A percentile compares a stretch with the other conserved stretches of the same genome.
Conservation (phyloP, 2,888 invertebrate genomes). For the Hypomecis atomaria region DNA sequence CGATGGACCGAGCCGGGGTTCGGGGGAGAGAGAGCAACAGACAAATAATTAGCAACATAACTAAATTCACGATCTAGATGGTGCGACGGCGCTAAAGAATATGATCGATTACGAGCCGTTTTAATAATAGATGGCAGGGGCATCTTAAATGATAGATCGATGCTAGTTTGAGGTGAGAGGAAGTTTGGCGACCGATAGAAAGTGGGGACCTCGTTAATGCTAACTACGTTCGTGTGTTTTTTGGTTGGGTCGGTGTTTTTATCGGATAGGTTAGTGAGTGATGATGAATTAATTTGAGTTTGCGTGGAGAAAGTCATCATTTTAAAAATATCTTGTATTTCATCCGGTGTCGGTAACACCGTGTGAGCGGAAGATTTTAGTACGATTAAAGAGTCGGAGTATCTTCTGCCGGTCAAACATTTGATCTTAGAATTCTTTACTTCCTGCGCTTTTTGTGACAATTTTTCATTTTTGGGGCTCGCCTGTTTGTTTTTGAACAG, state of each 20-base stretch:
- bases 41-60: constrained; percentile 85
- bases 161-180: constrained; percentile 60
- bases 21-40: constrained; percentile 84
- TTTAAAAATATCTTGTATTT: constrained; percentile 60
- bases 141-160: constrained; percentile 62
- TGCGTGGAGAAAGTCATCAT: constrained; percentile 46
- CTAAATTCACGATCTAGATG: constrained; percentile 73
- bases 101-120: constrained; percentile 67
- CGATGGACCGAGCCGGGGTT: constrained; percentile 78
- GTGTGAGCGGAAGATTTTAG: constrained; percentile 49
- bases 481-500: constrained; percentile 35
- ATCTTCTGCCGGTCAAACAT: constrained; percentile 49
- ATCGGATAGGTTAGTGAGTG: constrained; percentile 28
- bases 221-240: constrained; percentile 72
- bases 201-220: constrained; percentile 80
- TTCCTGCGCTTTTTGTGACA: constrained; percentile 8
- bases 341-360: constrained; percentile 53
- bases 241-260: constrained; percentile 45
- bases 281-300: constrained; percentile 27
- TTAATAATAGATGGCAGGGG: constrained; percentile 71
- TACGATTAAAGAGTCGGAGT: constrained; percentile 62
- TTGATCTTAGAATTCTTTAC: constrained; percentile 25
- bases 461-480: constrained; percentile 27
- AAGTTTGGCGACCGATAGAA: constrained; percentile 74
- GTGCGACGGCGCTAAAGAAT: constrained; percentile 65